A percentile compares a stretch with the other conserved stretches of the same genome.
phyloP scores from a whole-genome alignment of 2,113 vertebrate genomes.

The Capra hircus region DNA sequence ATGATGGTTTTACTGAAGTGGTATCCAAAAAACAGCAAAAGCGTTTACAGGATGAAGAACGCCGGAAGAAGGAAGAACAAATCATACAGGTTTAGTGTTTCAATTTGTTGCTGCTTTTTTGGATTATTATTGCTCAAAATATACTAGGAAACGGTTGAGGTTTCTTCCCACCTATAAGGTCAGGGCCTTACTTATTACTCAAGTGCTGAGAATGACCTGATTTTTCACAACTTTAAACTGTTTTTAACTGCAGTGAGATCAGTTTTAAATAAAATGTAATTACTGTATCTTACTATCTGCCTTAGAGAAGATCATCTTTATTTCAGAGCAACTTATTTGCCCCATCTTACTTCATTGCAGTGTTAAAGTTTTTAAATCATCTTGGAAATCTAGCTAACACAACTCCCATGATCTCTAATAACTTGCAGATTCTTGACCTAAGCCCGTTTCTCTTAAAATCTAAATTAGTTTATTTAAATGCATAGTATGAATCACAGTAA shows the following conservation, averaged over 20 bases:
- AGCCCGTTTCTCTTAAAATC: background rate
- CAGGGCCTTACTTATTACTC: background rate
- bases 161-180: background rate
- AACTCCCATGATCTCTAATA: background rate
- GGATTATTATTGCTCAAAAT: background rate
- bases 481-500: background rate
- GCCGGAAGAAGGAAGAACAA: slow-evolving; percentile 97
- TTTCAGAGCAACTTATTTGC: background rate
- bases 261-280: background rate
- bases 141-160: background rate
- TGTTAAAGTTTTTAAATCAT: slow-evolving; percentile 1
- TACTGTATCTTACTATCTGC: background rate
- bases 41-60: slow-evolving; percentile 97
- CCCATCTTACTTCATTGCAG: background rate
- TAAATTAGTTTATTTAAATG: slow-evolving; percentile 2
- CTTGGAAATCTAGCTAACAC: background rate
- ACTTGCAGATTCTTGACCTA: background rate
- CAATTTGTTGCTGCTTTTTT: background rate
- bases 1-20: slow-evolving; percentile 98
- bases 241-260: background rate
- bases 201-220: background rate
- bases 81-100: slow-evolving; percentile 87
- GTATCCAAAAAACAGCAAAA: slow-evolving; percentile 99
- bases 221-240: background rate
- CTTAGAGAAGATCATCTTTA: background rate